Evolutionary conservation across 2,888 invertebrate species (phyloP), one percentile per base, ranked within the genome.

Genomic region (Heliothis peltigera): DNA sequence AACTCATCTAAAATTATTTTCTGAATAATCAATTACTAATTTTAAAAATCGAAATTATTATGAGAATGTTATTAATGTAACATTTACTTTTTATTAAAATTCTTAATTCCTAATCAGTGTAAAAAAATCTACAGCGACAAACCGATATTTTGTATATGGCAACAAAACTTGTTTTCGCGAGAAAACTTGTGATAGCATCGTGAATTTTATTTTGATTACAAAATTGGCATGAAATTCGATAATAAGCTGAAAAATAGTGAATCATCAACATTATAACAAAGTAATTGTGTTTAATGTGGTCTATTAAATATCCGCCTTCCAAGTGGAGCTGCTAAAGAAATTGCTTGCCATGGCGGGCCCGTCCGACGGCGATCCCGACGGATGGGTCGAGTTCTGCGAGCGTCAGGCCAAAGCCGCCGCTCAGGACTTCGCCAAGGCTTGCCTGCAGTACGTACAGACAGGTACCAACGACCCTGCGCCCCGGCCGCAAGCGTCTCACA

Each of bases 391-490:
- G 90, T 97, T 98, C 91, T 98, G 98, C 93, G 98, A 98, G 91
- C 96, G 98, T 89, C 98, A 98, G 93, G 98, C 98, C 66, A 96
- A 96, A 84, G 96, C 97, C 69, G 97, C 98, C 63, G 98, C 98
- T 68, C 97, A 97, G 84, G 98, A 98, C 92, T 98, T 98, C 92
- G 98, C 98, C 82, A 97, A 97, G 92, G 97, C 97, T 83, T 98
- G 98, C 91, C 96, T 97, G 77, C 97, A 97, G 78, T 98, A 97
- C 87, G 96, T 98, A 72, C 96, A 97, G 81, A 96, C 96, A 52
- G 97, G 96, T 86, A 90, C 97, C 70, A 96, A 96, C 35, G 97
- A 97, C 80, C 95, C 96, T 80, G 95, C 96, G 19, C 75, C 83
- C 25, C 95, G 97, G 68, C 94, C 96, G 25, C 96, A 96, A 64